phyloP scores from a whole-genome alignment of 2,113 vertebrate genomes.

The Psilopogon haemacephalus region DNA sequence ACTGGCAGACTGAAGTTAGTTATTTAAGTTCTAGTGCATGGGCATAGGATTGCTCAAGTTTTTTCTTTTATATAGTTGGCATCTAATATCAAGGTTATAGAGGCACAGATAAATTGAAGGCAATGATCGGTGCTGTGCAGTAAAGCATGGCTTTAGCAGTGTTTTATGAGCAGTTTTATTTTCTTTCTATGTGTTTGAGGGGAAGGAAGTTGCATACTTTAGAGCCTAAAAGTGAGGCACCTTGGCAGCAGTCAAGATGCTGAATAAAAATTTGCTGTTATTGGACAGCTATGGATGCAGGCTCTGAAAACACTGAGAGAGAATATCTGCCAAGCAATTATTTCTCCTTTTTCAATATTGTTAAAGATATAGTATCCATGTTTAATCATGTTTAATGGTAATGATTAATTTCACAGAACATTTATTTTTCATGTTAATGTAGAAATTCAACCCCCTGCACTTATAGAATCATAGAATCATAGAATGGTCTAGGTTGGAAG shows the following conservation, averaged over 20 bases:
- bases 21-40: no score
- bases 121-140: no score
- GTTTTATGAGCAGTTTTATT: no score
- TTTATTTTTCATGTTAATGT: not conserved
- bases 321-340: not conserved
- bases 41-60: no score
- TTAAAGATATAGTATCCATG: not conserved
- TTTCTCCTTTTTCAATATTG: not conserved
- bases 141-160: no score
- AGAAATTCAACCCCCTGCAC: not conserved
- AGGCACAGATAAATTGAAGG: no score
- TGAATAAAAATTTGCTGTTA: not conserved
- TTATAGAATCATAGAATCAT: no score
- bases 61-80: no score
- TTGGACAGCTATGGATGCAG: not conserved
- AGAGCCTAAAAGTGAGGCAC: not conserved
- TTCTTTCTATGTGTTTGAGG: not conserved
- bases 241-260: not conserved
- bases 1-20: no score
- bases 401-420: not conserved
- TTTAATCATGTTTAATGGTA: not conserved
- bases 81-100: no score
- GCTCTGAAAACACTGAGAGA: not conserved
- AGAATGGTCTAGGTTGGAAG: no score
- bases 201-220: not conserved